Base-by-base conservation (phyloP, 2,888 invertebrate species). In the Drosophila flavopinicola region DNA sequence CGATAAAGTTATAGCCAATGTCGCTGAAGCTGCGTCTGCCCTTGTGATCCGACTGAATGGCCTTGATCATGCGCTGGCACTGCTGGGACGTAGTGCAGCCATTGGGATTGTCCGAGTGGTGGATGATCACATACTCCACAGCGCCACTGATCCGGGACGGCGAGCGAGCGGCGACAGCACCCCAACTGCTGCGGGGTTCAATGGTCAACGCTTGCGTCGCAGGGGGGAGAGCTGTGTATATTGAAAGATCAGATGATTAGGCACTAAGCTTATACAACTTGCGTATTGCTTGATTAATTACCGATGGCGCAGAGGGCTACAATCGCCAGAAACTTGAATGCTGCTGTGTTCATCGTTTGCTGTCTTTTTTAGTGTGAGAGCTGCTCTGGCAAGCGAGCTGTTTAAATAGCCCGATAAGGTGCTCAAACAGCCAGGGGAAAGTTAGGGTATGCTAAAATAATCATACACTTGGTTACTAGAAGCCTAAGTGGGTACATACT, bases 1-100 rank as follows among this genome's bases (percentile, higher is more conserved):
- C 92, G 30, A 93, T 93, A 88, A 95, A 96, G 85, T 94, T 95
- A 83, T 89, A 93, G 1, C 95, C 95, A 78, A 95, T 94, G 78
- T 95, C 95, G 39, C 93, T 93, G 93, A 95, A 95, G 0, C 90
- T 92, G 24, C 92, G 91, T 35, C 92, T 88, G 29, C 92, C 91
- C 80, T 93, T 93, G 84, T 95, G 95, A 71, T 93, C 93, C 5
- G 90, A 89, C 88, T 95, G 95, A 92, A 95, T 95, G 48, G 91
- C 91, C 64, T 92, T 91, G 93, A 95, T 94, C 33, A 93, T 91
- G 0, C 77, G 80, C 30, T 91, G 90, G 78, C 95, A 95, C 6
- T 92, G 90, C 1, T 89, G 87, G 0, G 91, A 88, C 0, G 92
- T 92, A 61, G 91, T 90, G 89, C 95, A 95, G 0, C 94, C 94